Conservation (phyloP, 2,797 vertebrate species). For the Eulemur albifrons region DNA sequence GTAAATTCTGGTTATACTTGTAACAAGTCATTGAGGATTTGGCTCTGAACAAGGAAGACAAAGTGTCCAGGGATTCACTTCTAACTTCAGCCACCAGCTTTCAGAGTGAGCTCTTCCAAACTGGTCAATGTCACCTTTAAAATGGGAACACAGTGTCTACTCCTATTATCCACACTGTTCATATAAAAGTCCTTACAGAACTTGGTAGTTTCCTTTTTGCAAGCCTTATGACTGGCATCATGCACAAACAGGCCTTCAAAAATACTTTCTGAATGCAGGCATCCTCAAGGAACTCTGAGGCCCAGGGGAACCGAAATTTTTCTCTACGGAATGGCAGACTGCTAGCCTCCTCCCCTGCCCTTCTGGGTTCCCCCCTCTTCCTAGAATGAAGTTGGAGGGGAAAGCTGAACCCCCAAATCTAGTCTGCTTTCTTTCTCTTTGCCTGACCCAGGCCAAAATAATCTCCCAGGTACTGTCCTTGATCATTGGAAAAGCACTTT, state of each 20-base stretch:
- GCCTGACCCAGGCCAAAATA: not conserved
- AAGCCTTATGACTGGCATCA: not conserved
- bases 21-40: not conserved
- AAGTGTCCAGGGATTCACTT: not conserved
- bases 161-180: not conserved
- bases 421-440: not conserved
- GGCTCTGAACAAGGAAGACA: not conserved
- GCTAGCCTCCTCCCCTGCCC: not conserved
- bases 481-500: not conserved
- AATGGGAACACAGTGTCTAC: not conserved
- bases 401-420: not conserved
- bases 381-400: not conserved
- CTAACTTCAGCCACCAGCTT: not conserved
- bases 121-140: not conserved
- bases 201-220: not conserved
- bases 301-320: not conserved
- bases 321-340: not conserved
- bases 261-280: not conserved
- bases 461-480: not conserved
- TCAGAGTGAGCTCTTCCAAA: not conserved
- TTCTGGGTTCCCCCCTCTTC: not conserved
- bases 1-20: not conserved
- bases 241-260: not conserved
- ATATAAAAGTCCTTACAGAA: not conserved
- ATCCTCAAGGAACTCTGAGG: conserved; percentile 16